Base-by-base conservation (phyloP, 2,888 invertebrate species). In the Brachyptera putata region DNA sequence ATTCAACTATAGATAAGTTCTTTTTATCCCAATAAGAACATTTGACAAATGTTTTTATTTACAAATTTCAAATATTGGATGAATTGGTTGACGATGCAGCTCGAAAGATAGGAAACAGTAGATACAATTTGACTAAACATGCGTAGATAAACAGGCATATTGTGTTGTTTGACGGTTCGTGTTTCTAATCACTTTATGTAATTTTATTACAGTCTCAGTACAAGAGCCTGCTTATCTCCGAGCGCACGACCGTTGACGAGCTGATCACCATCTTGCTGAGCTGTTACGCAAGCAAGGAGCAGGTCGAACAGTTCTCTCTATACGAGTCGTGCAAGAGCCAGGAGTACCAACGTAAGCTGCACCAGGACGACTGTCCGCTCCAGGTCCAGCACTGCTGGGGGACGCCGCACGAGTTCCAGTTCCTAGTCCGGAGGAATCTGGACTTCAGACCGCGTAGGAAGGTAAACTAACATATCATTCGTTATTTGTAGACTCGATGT, bases 201-300 rank as follows among this genome's bases (percentile, higher is more conserved):
- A 16, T 11, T 18, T 21, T 43, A n/a, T 43, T 71, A 14, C 72
- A 91, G 72, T 94, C 93, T 0, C 90, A 93, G 78, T 95, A 95
- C 81, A 95, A 95, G 78, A 91, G 91, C 67, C 78, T 95, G 68
- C 80, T 95, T 66, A 87, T 94, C 69, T 93, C 93, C 66, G 92
- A 93, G 69, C 82, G 88, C 70, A 95, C 95, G 50, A 91, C 91
- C 21, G 89, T 89, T 0, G 91, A 92, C 72, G 94, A 95, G 76
- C 79, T 95, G 63, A 83, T 95, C 63, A 86, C 88, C 63, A 83
- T 95, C 66, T 75, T 95, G 61, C 79, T 95, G 61, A 89, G 87
- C 68, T 93, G 92, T 75, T 93, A 91, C 73, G 89, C 85, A 74
- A 90, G 89, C 63, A 81, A 81, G 64, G 92, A 93, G 73, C 83